phyloP scores from a whole-genome alignment of 2,113 vertebrate species.

The Tautogolabrus adspersus region DNA sequence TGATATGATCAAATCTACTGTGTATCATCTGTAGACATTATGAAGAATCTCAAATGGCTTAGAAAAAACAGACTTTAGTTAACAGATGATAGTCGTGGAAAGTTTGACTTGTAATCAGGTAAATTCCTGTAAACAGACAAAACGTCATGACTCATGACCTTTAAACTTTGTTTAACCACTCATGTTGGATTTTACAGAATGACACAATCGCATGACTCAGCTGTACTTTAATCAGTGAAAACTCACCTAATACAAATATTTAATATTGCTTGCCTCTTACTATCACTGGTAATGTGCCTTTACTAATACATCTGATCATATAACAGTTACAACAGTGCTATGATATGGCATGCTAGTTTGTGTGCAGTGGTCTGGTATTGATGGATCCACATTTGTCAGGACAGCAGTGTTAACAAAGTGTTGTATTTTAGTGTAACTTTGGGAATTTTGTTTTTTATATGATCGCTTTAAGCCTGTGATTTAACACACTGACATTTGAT shows the following conservation, averaged over 20 bases:
- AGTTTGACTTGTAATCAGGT: conserved; percentile 10
- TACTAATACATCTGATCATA: no score
- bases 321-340: no score
- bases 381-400: no score
- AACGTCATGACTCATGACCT: conserved; percentile 39
- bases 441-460: no score
- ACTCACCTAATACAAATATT: neutral
- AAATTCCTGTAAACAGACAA: conserved; percentile 18
- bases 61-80: neutral
- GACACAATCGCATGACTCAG: conserved; percentile 34
- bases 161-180: conserved; percentile 48
- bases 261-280: neutral
- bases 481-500: no score
- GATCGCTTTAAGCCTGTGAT: no score
- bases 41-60: neutral
- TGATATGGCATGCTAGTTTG: no score
- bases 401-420: no score
- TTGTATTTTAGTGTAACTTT: no score
- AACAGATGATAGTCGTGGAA: neutral
- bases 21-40: neutral
- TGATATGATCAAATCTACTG: neutral
- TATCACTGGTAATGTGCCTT: no score
- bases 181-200: conserved; percentile 38
- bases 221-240: conserved; percentile 7
- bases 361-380: no score